phyloP scores from a whole-genome alignment of 1,140 invertebrate species.

The Drosophila novamexicana region DNA sequence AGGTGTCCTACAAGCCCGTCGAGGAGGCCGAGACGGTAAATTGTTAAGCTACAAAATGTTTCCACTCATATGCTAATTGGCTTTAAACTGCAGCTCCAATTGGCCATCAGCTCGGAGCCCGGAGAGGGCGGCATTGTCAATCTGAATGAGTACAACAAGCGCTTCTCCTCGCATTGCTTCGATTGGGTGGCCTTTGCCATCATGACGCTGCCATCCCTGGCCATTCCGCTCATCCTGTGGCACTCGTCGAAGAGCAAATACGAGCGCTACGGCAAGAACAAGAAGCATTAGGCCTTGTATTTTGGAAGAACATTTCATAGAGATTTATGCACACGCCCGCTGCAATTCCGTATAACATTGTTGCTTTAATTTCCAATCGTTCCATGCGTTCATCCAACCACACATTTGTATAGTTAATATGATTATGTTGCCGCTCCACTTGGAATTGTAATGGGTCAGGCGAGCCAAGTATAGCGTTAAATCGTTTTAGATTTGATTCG shows the following conservation, averaged over 20 bases:
- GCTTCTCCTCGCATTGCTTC: conserved; percentile 98
- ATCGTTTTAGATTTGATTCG: conserved; percentile 81
- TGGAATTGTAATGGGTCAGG: conserved; percentile 52
- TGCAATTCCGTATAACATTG: conserved; percentile 62
- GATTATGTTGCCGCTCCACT: conserved; percentile 29
- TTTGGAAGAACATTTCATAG: conserved; percentile 54
- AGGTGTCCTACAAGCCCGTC: conserved; percentile 93
- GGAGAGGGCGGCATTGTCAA: conserved; percentile 98
- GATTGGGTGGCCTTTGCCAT: conserved; percentile 98
- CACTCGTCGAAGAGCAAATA: conserved; percentile 98
- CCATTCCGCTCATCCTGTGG: conserved; percentile 97
- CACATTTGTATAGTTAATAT: conserved; percentile 45
- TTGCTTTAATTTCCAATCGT: conserved; percentile 58
- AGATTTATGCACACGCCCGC: conserved; percentile 47
- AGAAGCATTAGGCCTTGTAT: conserved; percentile 85
- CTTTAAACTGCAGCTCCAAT: conserved; percentile 87
- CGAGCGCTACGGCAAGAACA: conserved; percentile 90
- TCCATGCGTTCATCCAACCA: conserved; percentile 55
- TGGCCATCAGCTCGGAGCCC: conserved; percentile 96
- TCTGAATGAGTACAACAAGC: conserved; percentile 98
- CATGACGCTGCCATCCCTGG: conserved; percentile 97
- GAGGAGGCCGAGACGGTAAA: conserved; percentile 90
- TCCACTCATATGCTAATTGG: background rate
- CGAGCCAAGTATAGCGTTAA: conserved; percentile 63
- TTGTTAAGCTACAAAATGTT: background rate